Percentiles rank a stretch among this genome's conserved stretches.
Evolutionary conservation across 2,888 invertebrate genomes (phyloP).

Genomic region (Syritta pipiens): DNA sequence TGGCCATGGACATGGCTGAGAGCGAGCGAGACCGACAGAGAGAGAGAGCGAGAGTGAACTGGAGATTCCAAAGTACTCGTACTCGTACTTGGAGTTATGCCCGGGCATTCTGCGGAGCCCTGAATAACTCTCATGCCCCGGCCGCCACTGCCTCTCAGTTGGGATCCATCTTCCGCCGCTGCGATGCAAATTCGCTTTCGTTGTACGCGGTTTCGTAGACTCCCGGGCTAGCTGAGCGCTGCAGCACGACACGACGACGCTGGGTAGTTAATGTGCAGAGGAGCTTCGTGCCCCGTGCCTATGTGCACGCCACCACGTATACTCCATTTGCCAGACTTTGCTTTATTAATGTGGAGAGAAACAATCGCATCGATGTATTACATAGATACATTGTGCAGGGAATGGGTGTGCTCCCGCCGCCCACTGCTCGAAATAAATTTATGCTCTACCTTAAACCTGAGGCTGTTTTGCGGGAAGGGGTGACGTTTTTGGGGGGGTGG

Average conservation of each 20-base stretch:
- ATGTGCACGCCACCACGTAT: slow-evolving; percentile 10
- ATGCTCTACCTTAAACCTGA: slow-evolving; percentile 54
- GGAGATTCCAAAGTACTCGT: slow-evolving; percentile 7
- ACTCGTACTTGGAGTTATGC: not conserved
- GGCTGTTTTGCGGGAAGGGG: slow-evolving; percentile 6
- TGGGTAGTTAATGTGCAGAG: slow-evolving; percentile 49
- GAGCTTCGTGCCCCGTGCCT: slow-evolving; percentile 17
- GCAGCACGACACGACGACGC: not conserved
- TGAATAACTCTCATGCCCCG: slow-evolving; percentile 14
- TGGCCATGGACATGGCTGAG: not conserved
- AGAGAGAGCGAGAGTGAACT: not conserved
- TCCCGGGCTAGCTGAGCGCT: slow-evolving; percentile 43
- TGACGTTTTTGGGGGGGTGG: not conserved
- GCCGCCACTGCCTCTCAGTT: not conserved
- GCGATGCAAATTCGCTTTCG: slow-evolving; percentile 59
- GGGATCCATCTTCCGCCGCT: slow-evolving; percentile 5
- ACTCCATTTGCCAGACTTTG: slow-evolving; percentile 54
- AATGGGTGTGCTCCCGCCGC: not conserved
- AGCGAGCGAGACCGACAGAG: not conserved
- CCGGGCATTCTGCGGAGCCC: slow-evolving; percentile 33
- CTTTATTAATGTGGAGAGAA: slow-evolving; percentile 61
- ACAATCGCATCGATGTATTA: slow-evolving; percentile 58
- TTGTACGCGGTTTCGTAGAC: slow-evolving; percentile 53
- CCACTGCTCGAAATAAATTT: slow-evolving; percentile 45
- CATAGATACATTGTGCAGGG: slow-evolving; percentile 50